phyloP scores from a whole-genome alignment of 2,797 vertebrate genomes.

The Rhinella marina region DNA sequence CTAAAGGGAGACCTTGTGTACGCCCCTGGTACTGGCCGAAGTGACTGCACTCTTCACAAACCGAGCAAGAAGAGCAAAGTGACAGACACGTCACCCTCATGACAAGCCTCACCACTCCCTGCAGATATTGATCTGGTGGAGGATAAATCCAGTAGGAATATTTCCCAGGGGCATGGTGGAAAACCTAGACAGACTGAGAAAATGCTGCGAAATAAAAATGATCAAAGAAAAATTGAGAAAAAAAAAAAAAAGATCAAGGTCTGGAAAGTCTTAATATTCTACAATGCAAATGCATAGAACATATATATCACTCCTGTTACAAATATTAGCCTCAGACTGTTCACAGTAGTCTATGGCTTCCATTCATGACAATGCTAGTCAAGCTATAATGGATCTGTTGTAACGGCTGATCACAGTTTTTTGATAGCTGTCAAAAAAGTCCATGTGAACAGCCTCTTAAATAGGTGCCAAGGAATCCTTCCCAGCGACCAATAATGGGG shows the following conservation, averaged over 20 bases:
- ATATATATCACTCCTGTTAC: no score
- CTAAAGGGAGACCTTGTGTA: no score
- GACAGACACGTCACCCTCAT: not conserved
- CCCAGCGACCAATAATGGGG: no score
- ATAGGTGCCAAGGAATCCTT: no score
- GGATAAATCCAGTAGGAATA: not conserved
- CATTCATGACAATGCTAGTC: not conserved
- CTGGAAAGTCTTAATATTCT: not conserved
- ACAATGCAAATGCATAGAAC: not conserved
- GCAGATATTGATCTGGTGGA: conserved; percentile 29
- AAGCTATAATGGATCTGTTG: no score
- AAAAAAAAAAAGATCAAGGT: not conserved
- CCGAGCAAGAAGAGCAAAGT: conserved; percentile 24
- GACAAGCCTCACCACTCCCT: conserved; percentile 19
- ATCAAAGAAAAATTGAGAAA: not conserved
- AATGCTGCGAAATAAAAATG: not conserved
- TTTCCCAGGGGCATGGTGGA: not conserved
- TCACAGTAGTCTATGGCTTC: not conserved
- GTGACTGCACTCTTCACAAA: not conserved
- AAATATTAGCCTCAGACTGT: not conserved
- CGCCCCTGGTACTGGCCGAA: no score
- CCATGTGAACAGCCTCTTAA: no score
- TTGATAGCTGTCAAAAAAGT: no score
- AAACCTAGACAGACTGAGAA: not conserved
- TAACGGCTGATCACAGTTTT: no score